A percentile compares a stretch with the other conserved stretches of the same genome.
Evolutionary conservation across 2,888 invertebrate genomes (phyloP).

Genomic region (Eledona agricola): DNA sequence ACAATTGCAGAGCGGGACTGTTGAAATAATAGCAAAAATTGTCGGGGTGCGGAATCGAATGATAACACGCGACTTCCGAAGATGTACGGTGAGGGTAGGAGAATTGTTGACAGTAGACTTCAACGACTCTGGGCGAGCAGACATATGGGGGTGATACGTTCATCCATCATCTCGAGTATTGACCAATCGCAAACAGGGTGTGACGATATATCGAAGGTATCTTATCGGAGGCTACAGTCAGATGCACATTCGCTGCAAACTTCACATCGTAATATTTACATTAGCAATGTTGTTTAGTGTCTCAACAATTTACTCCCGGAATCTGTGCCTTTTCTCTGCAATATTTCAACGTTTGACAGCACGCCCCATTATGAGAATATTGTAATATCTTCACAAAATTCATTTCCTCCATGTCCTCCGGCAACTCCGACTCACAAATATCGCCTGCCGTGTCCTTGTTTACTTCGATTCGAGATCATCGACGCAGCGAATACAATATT

Average conservation of each 20-base stretch:
- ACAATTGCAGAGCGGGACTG: too few relatives aligned
- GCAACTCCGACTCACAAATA: slow-evolving; percentile 43
- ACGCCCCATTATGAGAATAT: slow-evolving; percentile 40
- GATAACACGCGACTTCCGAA: slow-evolving; percentile 28
- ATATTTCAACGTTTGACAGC: slow-evolving; percentile 31
- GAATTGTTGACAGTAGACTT: slow-evolving; percentile 43
- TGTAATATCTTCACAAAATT: slow-evolving; percentile 42
- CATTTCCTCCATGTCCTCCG: slow-evolving; percentile 41
- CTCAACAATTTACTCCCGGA: slow-evolving; percentile 21
- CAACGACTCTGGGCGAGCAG: slow-evolving; percentile 39
- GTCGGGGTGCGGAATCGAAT: slow-evolving; percentile 35
- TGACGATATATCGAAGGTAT: slow-evolving; percentile 46
- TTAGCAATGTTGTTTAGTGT: too few relatives aligned
- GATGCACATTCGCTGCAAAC: slow-evolving; percentile 46
- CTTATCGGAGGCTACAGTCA: slow-evolving; percentile 48
- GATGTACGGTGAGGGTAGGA: slow-evolving; percentile 23
- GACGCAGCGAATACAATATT: slow-evolving; percentile 49
- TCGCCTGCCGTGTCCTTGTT: slow-evolving; percentile 38
- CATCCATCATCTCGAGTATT: slow-evolving; percentile 57
- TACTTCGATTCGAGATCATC: slow-evolving; percentile 47
- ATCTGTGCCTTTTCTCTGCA: slow-evolving; percentile 11
- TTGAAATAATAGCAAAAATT: too few relatives aligned
- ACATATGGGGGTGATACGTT: slow-evolving; percentile 47
- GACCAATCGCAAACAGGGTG: slow-evolving; percentile 52
- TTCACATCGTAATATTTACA: slow-evolving; percentile 43